Evolutionary conservation across 2,113 vertebrate genomes (phyloP), one percentile per base, ranked within the genome.

Genomic region (Lophochroa leadbeateri): DNA sequence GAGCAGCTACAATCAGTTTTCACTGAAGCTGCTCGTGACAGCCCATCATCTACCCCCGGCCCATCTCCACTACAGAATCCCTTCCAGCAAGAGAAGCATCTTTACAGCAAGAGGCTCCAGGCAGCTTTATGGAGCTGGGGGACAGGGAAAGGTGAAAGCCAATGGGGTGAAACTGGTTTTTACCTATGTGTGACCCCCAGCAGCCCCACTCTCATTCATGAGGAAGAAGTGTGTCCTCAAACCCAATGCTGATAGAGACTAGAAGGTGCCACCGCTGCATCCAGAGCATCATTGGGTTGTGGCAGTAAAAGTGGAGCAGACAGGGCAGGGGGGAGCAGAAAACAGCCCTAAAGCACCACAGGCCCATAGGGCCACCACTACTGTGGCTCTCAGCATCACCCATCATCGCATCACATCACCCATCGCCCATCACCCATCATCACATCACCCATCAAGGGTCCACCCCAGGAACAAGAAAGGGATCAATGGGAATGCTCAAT

Each of bases 1-100:
- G 86, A 92, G 81, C 80, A 68, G 91, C 80, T 92, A 47, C 75
- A 83, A 94, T 78, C 37, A 77, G 78, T 86, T 92, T 82, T 72
- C 1, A 3, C 55, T 46, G 77, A 86, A 92, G 86, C 86, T 64
- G 64, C 83, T 86, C 21, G 31, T 81, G 68, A 17, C 68, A 83
- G 60, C 55, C 68, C 86, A 47, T 74, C 79, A 47, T 21, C 79
- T 49, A 74, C 13, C 75, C 60, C 31, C 43, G 29, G 63, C 21
- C 43, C 83, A 61, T 86, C 67, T 76, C 71, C 70, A 28, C 6
- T 1, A 58, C 78, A 88, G 43, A 57, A 91, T 94, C 75, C 94
- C 90, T n/a, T 55, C 25, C 44, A 49, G 85, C 3, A 35, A 35
- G 0, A 76, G 87, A 86, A 82, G 47, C 84, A 91, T 33, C 47